Base-by-base conservation (phyloP, 2,113 vertebrate species). In the Gila orcuttii region DNA sequence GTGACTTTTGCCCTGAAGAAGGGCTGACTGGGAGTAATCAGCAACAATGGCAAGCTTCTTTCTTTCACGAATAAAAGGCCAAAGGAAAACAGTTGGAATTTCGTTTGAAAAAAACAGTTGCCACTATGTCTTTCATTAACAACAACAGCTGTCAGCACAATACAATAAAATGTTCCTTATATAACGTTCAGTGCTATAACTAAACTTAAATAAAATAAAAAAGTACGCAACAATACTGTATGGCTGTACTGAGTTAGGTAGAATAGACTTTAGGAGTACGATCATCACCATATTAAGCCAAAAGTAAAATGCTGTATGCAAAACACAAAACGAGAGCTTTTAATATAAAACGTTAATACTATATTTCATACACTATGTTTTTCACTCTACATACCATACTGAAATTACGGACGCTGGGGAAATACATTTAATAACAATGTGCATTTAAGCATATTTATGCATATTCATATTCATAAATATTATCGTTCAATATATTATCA, bases 161-260 rank as follows among this genome's bases (percentile, higher is more conserved):
- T 79, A 91, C 89, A 91, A 91, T 91, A 88, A 28, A 2, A n/a
- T 75, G 87, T 87, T 89, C 7, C 75, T 92, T 81, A 88, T 89
- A 79, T 28, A 88, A 86, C 82, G 73, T 77, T 74, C 82, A 84
- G 86, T 69, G 89, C 90, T 59, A 7, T 42, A 66, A 9, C 6
- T 52, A 15, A 52, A 52, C 50, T 52, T 52, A 5, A 5, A 4
- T 17, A 4, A 52, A 17, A 17, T 52, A 3, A 8, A 57, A 57
- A 23, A 23, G 55, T 23, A 57, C 0, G 19, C 33, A 39, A n/a
- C 9, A 25, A 13, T 10, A 12, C n/a, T 25, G n/a, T 62, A 62
- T 5, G 55, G 19, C 55, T 57, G 19, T 57, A 21, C 55, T 57
- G 2, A 57, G 4, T 23, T 39, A 69, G 10, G 19, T 69, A 69